Evolutionary conservation across 2,888 invertebrate species (phyloP).

Genomic region (Ischnura elegans): DNA sequence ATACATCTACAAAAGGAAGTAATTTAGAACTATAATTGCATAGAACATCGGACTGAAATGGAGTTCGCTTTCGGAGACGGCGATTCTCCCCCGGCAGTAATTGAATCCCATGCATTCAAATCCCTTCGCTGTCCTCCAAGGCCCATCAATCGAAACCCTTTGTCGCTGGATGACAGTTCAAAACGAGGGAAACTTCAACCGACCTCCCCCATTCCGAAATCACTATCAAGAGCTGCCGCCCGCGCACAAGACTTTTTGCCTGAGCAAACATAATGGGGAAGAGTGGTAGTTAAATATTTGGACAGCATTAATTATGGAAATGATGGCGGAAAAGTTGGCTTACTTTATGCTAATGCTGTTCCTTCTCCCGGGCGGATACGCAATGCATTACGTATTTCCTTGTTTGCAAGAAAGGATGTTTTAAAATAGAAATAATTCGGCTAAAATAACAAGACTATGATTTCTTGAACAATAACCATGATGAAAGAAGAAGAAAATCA

Average conservation of each 20-base stretch:
- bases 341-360: not conserved
- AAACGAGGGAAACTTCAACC: not conserved
- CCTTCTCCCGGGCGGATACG: not conserved
- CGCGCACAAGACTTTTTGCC: not conserved
- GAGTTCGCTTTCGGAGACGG: not conserved
- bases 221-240: not conserved
- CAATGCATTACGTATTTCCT: not conserved
- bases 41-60: not conserved
- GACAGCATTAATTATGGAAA: constrained; percentile 3
- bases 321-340: not conserved
- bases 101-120: not conserved
- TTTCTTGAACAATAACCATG: not conserved
- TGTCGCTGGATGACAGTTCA: not conserved
- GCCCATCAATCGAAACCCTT: constrained; percentile 20
- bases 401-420: not conserved
- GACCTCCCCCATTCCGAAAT: not conserved
- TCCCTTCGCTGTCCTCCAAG: not conserved
- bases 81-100: not conserved
- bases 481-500: no score
- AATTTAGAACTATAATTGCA: not conserved
- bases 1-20: no score
- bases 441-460: not conserved
- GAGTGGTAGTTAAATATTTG: not conserved
- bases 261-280: not conserved
- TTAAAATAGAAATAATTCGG: not conserved